Evolutionary conservation across 2,113 vertebrate genomes (phyloP), one percentile per base, ranked within the genome.

Genomic region (Phyllopteryx taeniolatus): DNA sequence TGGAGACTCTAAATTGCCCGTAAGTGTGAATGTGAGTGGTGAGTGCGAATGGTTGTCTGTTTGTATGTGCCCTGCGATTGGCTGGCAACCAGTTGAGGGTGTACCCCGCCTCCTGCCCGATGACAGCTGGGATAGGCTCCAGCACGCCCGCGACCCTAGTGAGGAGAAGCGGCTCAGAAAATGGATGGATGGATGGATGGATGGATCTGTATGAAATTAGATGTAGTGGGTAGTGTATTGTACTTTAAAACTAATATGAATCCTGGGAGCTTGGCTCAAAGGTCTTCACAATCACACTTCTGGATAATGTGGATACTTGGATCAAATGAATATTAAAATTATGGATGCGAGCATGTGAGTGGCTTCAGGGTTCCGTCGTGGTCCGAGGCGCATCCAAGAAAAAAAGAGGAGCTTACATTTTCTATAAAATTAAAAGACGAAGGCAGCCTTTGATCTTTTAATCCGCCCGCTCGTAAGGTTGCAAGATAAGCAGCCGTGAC

Each of bases 381-480:
- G 88, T 87, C 83, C 88, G 86, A 85, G 88, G 86, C 89, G 89
- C 89, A 87, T 90, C 92, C 92, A 91, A 91, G 91, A 88, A 68
- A 69, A 68, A 92, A 92, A 89, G 91, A 90, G 86, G 91, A 91
- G 94, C 93, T 94, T 94, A 95, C 89, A 90, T 94, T 92, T 91
- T 94, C 94, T 95, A 94, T 95, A 94, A 93, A 89, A 91, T 93
- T 93, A 93, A 93, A 94, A 94, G 81, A 39, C 93, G 93, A 94
- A 94, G 93, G 51, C 95, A 85, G 88, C 92, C 95, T 98, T 97
- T 98, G 95, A 98, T 98, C 95, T 96, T 94, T 94, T 96, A 97
- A 98, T 99, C 95, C 95, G 80, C 89, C 31, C 90, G 90, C 95
- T 96, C 94, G 95, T 95, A 96, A 96, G 94, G 95, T 95, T 96